phyloP scores from a whole-genome alignment of 2,888 invertebrate genomes.

The Pyrgus malvae region DNA sequence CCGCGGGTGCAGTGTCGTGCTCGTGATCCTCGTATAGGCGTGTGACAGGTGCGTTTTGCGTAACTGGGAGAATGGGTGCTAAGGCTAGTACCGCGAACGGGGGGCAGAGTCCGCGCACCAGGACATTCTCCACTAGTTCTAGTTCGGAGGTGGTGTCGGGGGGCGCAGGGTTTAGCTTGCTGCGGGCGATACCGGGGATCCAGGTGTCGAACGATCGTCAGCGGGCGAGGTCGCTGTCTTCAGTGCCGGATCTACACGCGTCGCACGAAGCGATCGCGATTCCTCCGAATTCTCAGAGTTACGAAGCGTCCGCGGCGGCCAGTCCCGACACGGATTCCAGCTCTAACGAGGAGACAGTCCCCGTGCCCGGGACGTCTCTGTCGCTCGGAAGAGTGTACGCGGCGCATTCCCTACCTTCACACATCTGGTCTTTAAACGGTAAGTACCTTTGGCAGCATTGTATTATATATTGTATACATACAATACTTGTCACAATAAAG shows the following conservation, averaged over 20 bases:
- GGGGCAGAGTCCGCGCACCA: constrained; percentile 87
- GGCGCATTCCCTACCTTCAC: constrained; percentile 94
- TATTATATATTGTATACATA: no score
- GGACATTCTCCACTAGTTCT: constrained; percentile 89
- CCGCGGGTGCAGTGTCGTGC: constrained; percentile 66
- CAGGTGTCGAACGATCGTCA: constrained; percentile 90
- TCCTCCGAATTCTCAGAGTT: constrained; percentile 84
- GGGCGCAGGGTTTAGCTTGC: constrained; percentile 84
- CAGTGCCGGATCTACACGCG: constrained; percentile 88
- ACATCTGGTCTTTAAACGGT: constrained; percentile 96
- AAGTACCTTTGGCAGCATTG: no score
- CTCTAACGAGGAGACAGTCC: constrained; percentile 84
- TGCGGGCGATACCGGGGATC: constrained; percentile 87
- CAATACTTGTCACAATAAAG: no score
- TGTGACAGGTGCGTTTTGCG: constrained; percentile 72
- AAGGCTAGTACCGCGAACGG: constrained; percentile 91
- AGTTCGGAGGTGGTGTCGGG: constrained; percentile 84
- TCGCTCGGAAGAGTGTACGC: constrained; percentile 91
- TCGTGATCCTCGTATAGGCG: constrained; percentile 65
- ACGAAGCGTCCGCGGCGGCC: constrained; percentile 84
- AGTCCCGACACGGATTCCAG: constrained; percentile 86
- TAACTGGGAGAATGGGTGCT: constrained; percentile 87
- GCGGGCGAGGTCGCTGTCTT: constrained; percentile 90
- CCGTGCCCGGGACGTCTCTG: constrained; percentile 68
- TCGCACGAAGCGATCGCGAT: constrained; percentile 83